A percentile compares a stretch with the other conserved stretches of the same genome.
Evolutionary conservation across 2,888 invertebrate genomes (phyloP).

Genomic region (Erannis defoliaria): DNA sequence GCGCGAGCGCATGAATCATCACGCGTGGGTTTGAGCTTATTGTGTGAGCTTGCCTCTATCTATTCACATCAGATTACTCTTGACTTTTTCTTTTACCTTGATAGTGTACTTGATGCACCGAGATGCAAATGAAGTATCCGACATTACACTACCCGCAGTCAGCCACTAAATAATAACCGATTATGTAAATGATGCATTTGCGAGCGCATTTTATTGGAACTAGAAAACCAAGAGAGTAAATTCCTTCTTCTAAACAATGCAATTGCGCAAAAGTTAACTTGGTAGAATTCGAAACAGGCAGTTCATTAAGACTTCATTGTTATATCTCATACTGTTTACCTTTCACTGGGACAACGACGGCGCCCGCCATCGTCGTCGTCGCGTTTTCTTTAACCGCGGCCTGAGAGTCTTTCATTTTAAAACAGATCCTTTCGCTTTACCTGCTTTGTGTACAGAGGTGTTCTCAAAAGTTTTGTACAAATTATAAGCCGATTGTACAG

Average conservation of each 20-base stretch:
- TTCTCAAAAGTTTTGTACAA: slow-evolving; percentile 57
- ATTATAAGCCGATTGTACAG: slow-evolving; percentile 48
- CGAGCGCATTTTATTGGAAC: slow-evolving; percentile 47
- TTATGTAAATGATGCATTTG: slow-evolving; percentile 42
- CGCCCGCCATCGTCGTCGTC: slow-evolving; percentile 36
- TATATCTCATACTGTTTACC: slow-evolving; percentile 68
- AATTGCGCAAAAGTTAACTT: slow-evolving; percentile 61
- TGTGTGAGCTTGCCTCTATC: slow-evolving; percentile 69
- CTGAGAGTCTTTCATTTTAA: slow-evolving; percentile 55
- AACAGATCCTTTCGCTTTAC: slow-evolving; percentile 60
- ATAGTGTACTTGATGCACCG: slow-evolving; percentile 49
- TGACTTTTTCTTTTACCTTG: slow-evolving; percentile 72
- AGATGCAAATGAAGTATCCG: slow-evolving; percentile 41
- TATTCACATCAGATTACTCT: slow-evolving; percentile 72
- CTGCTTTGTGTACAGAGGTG: slow-evolving; percentile 69
- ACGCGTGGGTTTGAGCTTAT: slow-evolving; percentile 83
- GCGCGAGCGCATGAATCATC: slow-evolving; percentile 79
- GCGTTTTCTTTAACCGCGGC: slow-evolving; percentile 49
- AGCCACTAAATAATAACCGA: slow-evolving; percentile 37
- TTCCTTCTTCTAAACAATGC: slow-evolving; percentile 56
- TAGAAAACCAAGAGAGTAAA: slow-evolving; percentile 54
- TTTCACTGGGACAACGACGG: slow-evolving; percentile 55
- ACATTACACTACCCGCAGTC: slow-evolving; percentile 37
- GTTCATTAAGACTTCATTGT: slow-evolving; percentile 79
- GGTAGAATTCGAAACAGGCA: slow-evolving; percentile 63